Evolutionary conservation across 2,113 vertebrate species (phyloP), one percentile per base, ranked within the genome.

Genomic region (Xenus cinereus): DNA sequence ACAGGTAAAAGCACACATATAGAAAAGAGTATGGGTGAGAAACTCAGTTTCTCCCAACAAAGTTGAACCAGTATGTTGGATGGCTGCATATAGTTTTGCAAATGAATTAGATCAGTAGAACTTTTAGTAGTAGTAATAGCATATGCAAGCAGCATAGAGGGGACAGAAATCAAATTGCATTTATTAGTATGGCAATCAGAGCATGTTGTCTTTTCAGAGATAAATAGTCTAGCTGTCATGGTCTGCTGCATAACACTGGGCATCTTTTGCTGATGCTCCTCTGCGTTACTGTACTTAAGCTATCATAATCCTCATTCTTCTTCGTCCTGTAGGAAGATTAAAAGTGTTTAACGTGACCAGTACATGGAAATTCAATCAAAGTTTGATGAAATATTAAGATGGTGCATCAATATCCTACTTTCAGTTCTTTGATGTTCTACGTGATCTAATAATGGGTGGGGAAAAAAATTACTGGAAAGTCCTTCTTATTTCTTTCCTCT

Each of bases 21-120:
- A 60, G 46, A 46, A 48, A 78, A 37, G 56, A 51, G 6, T 14
- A 11, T 20, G 21, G 23, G 16, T 50, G 33, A 86, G 60, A 67
- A 92, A 89, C 16, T 81, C 2, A 0, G 10, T 46, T 88, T 64
- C 30, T 89, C 15, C 33, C 41, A 67, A 28, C 26, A 77, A 43
- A 54, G 17, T 41, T 33, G 32, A 73, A 41, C 0, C 0, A 3
- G 4, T 50, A 22, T 33, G 13, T 59, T 43, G 28, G 22, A 45
- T 54, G 35, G 13, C 56, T 83, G 28, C 41, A 62, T 67, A 24
- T 2, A 28, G 33, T n/a, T 84, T 32, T 86, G n/a, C 39, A 81
- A 80, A 77, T 53, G 0, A 53, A 41, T 77, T 26, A 12, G 8
- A 46, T 32, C 28, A 41, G 5, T 22, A 57, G 23, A 67, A 80